A percentile compares a stretch with the other conserved stretches of the same genome.
Conservation (phyloP, 1,140 invertebrate species). For the Colletes latitarsis region DNA sequence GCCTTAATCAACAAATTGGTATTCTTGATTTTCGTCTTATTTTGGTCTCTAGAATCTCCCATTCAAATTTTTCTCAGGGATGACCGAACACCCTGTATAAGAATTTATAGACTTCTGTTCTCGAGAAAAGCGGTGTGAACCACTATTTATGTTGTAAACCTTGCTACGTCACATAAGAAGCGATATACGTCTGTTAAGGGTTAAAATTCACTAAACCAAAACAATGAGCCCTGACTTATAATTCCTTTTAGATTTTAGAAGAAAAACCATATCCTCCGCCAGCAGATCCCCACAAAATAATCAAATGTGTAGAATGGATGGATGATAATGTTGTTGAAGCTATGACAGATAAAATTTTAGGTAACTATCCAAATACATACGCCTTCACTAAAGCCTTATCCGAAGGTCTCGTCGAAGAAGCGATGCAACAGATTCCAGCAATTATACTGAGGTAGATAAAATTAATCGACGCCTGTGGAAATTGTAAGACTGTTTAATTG, state of each 20-base stretch:
- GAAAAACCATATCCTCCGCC: constrained; percentile 92
- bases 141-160: neutral
- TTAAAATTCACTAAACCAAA: too few species aligned
- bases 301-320: constrained; percentile 94
- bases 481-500: neutral
- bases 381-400: constrained; percentile 95
- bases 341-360: constrained; percentile 89
- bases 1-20: too few species aligned
- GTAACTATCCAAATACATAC: constrained; percentile 93
- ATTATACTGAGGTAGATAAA: constrained; percentile 89
- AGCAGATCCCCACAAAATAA: constrained; percentile 93
- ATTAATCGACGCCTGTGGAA: neutral
- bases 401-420: constrained; percentile 90
- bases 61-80: too few species aligned
- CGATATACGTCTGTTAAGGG: too few species aligned
- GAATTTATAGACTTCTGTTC: too few species aligned
- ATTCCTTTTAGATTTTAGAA: constrained; percentile 81
- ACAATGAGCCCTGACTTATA: neutral
- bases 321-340: constrained; percentile 88
- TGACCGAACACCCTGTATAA: too few species aligned
- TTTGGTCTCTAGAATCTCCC: too few species aligned
- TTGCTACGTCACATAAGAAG: too few species aligned
- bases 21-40: too few species aligned
- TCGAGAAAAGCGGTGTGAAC: too few species aligned
- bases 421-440: constrained; percentile 88